Evolutionary conservation across 2,888 invertebrate species (phyloP).

Genomic region (Cecidostiba fungosa): DNA sequence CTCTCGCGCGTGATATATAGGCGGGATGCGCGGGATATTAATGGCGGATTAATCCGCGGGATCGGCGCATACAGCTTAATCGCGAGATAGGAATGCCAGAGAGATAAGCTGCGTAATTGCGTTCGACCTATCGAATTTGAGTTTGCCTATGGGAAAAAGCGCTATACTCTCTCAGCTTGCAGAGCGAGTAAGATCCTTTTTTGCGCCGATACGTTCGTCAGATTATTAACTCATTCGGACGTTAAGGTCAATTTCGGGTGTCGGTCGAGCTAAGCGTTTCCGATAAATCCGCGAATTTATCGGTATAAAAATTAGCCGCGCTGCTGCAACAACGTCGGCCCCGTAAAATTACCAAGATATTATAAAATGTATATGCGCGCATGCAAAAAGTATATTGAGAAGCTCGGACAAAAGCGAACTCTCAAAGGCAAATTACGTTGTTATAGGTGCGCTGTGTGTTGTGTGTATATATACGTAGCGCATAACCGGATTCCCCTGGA

Average conservation of each 20-base stretch:
- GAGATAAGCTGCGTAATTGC: slow-evolving; percentile 37
- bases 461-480: not conserved
- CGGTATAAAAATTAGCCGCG: slow-evolving; percentile 18
- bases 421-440: slow-evolving; percentile 58
- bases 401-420: slow-evolving; percentile 13
- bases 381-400: slow-evolving; percentile 56
- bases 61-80: slow-evolving; percentile 51
- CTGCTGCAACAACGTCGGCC: not conserved
- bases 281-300: slow-evolving; percentile 58
- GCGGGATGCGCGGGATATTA: slow-evolving; percentile 47
- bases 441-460: slow-evolving; percentile 29
- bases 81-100: slow-evolving; percentile 39
- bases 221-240: slow-evolving; percentile 13
- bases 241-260: not conserved
- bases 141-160: not conserved
- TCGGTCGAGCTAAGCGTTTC: not conserved
- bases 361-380: slow-evolving; percentile 31
- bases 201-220: not conserved
- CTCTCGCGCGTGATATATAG: slow-evolving; percentile 41
- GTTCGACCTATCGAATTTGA: not conserved
- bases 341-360: slow-evolving; percentile 56
- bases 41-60: slow-evolving; percentile 59
- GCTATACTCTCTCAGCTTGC: too few relatives aligned
- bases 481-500: slow-evolving; percentile 55
- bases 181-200: not conserved